Conservation (phyloP, 1,140 invertebrate species). For the Drosophila novamexicana region DNA sequence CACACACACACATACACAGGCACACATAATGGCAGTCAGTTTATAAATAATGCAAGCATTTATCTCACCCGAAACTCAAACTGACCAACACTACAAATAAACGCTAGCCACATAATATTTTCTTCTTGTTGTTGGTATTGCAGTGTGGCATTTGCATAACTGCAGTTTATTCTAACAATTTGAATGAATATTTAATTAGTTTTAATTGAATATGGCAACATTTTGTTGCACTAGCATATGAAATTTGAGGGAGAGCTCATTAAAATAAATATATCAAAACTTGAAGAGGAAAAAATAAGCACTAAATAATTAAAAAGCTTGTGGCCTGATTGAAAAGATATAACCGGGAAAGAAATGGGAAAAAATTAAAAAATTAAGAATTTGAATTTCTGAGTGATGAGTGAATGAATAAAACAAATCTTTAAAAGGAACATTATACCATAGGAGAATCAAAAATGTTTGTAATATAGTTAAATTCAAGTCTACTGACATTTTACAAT, state of each 20-base stretch:
- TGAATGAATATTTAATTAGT: conserved; percentile 74
- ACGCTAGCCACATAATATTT: conserved; percentile 27
- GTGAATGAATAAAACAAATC: too few relatives aligned
- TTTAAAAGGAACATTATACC: too few relatives aligned
- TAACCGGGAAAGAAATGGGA: neutral
- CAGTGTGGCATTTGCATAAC: conserved; percentile 68
- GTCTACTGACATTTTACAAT: neutral
- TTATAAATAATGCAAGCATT: conserved; percentile 67
- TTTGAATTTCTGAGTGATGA: too few relatives aligned
- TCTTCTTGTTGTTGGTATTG: conserved; percentile 20
- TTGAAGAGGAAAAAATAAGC: conserved; percentile 20
- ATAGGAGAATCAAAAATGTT: too few relatives aligned
- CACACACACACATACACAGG: conserved; percentile 12
- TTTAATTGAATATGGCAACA: conserved; percentile 61
- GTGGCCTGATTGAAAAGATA: neutral
- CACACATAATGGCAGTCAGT: conserved; percentile 18
- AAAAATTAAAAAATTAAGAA: neutral
- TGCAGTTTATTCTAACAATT: conserved; percentile 69
- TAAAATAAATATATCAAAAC: conserved; percentile 12
- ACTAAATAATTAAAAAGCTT: neutral
- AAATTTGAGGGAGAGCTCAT: conserved; percentile 24
- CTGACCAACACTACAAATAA: conserved; percentile 31
- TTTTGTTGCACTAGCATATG: conserved; percentile 10
- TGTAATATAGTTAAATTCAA: too few relatives aligned
- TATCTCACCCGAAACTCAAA: conserved; percentile 35